Evolutionary conservation across 1,140 invertebrate species (phyloP).

Genomic region (Sminthurides bifidus): DNA sequence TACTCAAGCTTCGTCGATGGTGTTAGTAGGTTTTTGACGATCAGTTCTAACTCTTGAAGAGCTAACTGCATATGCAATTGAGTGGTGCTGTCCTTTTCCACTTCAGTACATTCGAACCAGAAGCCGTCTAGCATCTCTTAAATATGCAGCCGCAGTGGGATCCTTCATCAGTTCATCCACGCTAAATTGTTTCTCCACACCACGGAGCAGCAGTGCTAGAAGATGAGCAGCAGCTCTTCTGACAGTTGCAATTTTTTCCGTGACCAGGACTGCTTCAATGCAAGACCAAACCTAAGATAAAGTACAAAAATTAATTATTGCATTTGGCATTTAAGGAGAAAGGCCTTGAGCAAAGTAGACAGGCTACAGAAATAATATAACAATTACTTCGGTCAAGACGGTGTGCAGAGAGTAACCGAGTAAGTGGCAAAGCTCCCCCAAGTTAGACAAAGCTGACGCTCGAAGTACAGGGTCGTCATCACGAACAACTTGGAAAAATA

Average conservation of each 20-base stretch:
- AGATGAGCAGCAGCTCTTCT: slow-evolving; percentile 19
- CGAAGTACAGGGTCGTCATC: slow-evolving; percentile 61
- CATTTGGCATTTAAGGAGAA: neutral
- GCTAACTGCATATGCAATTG: slow-evolving; percentile 15
- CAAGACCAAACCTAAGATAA: slow-evolving; percentile 21
- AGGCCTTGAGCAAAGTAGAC: too few species aligned
- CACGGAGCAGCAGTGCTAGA: slow-evolving; percentile 15
- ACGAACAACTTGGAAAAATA: slow-evolving; percentile 53
- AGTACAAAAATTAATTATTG: neutral
- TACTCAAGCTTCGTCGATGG: neutral
- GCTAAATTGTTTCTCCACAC: slow-evolving; percentile 14
- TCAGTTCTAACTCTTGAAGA: slow-evolving; percentile 14
- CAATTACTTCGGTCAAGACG: slow-evolving; percentile 57
- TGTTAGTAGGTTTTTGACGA: slow-evolving; percentile 17
- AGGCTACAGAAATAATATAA: too few species aligned
- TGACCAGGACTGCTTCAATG: slow-evolving; percentile 9
- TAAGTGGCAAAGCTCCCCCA: slow-evolving; percentile 68
- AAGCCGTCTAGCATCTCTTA: slow-evolving; percentile 19
- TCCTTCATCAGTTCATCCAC: slow-evolving; percentile 1
- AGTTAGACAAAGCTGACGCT: slow-evolving; percentile 68
- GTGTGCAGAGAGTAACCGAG: slow-evolving; percentile 58
- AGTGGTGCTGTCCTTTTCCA: slow-evolving; percentile 8
- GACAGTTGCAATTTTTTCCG: slow-evolving; percentile 16
- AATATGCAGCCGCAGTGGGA: neutral
- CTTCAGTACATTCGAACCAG: neutral